Percentiles rank a stretch among this genome's conserved stretches.
Evolutionary conservation across 1,140 invertebrate genomes (phyloP).

Genomic region (Epicauta chinensis): DNA sequence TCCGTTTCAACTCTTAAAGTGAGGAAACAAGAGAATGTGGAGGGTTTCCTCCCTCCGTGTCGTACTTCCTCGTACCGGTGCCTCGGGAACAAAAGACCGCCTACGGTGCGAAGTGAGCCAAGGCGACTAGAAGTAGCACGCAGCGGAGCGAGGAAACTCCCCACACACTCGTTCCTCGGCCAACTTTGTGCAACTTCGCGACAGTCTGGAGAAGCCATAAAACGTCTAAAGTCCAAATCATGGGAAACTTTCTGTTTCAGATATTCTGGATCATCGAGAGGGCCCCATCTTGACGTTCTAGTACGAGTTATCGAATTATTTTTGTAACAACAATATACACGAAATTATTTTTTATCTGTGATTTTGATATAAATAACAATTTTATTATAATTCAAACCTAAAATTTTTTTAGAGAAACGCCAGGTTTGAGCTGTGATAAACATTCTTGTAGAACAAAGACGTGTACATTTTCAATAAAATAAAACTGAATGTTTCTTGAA

Average conservation of each 20-base stretch:
- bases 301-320: constrained; percentile 22
- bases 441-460: no score
- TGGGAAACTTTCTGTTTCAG: constrained; percentile 57
- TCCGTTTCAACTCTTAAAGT: no score
- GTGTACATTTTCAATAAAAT: neutral
- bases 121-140: no score
- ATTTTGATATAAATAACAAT: constrained; percentile 2
- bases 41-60: no score
- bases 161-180: no score
- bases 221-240: neutral
- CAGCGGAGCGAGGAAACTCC: no score
- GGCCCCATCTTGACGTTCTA: constrained; percentile 84
- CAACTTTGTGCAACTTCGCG: no score
- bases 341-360: constrained; percentile 9
- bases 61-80: no score
- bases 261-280: constrained; percentile 80
- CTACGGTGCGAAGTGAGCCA: no score
- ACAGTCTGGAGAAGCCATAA: no score
- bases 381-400: constrained; percentile 11
- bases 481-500: neutral
- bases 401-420: constrained; percentile 1
- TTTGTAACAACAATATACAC: constrained; percentile 1
- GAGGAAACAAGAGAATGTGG: no score
- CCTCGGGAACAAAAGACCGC: no score
- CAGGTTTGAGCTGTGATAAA: constrained; percentile 23